Evolutionary conservation across 92 coral and sea anemone genomes (phyloP).

Genomic region (Isaurus tuberculatus): DNA sequence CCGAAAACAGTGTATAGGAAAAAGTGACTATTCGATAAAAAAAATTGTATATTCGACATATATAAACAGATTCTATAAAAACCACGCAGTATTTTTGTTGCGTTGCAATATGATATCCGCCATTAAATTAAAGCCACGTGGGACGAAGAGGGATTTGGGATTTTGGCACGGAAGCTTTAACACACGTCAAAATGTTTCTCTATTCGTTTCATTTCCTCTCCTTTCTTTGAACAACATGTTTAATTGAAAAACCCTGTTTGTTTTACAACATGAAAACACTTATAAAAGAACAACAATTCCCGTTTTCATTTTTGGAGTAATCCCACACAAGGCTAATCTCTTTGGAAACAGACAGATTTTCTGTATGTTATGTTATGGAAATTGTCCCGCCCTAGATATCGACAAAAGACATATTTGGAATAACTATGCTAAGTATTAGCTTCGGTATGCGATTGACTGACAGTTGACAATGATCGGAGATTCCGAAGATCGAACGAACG

Average conservation of each 20-base stretch:
- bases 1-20: too few species aligned
- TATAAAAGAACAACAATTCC: neutral
- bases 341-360: neutral
- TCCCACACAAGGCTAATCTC: neutral
- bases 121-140: neutral
- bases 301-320: neutral
- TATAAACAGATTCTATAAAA: neutral
- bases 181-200: neutral
- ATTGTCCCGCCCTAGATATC: conserved; percentile 64
- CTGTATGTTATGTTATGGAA: conserved; percentile 2
- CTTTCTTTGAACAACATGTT: neutral
- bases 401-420: conserved; percentile 64
- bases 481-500: conserved; percentile 66
- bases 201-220: neutral
- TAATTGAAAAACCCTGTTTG: neutral
- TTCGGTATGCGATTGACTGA: conserved; percentile 62
- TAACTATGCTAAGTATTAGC: conserved; percentile 69
- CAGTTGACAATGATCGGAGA: conserved; percentile 60
- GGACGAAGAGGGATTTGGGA: neutral
- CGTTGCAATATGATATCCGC: neutral
- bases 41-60: too few species aligned
- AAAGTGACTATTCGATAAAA: too few species aligned
- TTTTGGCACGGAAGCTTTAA: neutral
- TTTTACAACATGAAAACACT: neutral
- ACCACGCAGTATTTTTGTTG: neutral